phyloP scores from a whole-genome alignment of 1,140 invertebrate species.

The Capitella teleta region DNA sequence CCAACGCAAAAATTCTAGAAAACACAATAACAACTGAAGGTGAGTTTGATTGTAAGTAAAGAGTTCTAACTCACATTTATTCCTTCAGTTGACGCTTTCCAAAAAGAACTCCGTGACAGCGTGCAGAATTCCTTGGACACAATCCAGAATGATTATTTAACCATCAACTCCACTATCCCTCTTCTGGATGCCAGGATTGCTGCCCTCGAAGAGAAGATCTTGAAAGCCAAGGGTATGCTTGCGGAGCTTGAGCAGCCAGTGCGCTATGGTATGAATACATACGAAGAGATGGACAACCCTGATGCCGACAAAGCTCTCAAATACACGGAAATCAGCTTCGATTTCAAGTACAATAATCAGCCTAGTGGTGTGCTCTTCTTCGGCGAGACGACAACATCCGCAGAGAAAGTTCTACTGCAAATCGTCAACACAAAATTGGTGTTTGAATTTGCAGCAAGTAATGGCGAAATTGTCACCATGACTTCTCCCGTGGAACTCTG shows the following conservation, averaged over 20 bases:
- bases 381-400: conserved; percentile 4
- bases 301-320: not conserved
- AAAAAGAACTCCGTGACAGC: not conserved
- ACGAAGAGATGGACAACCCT: not conserved
- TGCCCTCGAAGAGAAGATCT: not conserved
- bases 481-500: not conserved
- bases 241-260: conserved; percentile 5
- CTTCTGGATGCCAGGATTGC: not conserved
- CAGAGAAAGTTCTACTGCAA: conserved; percentile 12
- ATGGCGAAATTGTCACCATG: not conserved
- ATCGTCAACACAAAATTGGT: conserved; percentile 1
- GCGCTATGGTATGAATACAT: not conserved
- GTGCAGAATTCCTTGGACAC: not conserved
- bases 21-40: too few species aligned
- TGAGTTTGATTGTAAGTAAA: too few species aligned
- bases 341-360: conserved; percentile 2
- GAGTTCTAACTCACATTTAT: too few species aligned
- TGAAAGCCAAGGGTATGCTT: not conserved
- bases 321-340: conserved; percentile 5
- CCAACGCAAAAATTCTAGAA: too few species aligned
- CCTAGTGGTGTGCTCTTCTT: conserved; percentile 11
- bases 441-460: conserved; percentile 9
- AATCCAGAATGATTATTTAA: not conserved
- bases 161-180: not conserved
- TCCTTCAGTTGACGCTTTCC: not conserved